Evolutionary conservation across 2,797 vertebrate species (phyloP), one percentile per base, ranked within the genome.

Genomic region (Poecilia gillii): DNA sequence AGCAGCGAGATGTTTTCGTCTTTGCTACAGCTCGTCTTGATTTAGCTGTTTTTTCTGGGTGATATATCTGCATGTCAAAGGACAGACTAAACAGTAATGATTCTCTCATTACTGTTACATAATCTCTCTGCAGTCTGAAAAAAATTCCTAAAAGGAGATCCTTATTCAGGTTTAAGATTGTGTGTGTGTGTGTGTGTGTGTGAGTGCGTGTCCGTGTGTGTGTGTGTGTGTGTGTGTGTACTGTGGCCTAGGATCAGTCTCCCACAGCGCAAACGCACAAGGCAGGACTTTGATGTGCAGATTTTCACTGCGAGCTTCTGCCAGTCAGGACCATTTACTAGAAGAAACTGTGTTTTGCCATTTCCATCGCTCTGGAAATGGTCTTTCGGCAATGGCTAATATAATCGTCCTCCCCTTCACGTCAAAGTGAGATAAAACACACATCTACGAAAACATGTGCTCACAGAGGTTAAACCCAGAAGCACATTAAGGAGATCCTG

Each of bases 51-150:
- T 88, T 83, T 83, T 81, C 81, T 83, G 82, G 84, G 81, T 86
- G 85, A 90, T 92, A 83, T 86, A 83, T 83, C 84, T 85, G 78
- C 85, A 81, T 79, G 84, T 91, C 86, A 84, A 78, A 84, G 74
- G 89, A 83, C 83, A 94, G 92, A 93, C 91, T 91, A 91, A 94
- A 95, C 92, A 92, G 71, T 80, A 82, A 81, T 77, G 75, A 87
- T 85, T 89, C 75, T 78, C 73, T 76, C 72, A 1, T 74, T 79
- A 13, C 59, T 73, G 79, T 83, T 81, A 74, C 39, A 6, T 51
- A 66, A 85, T 80, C 81, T 84, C 49, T 45, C 73, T 59, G n/a
- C 36, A 85, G 79, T 82, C 31, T 75, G 80, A 87, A 72, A 83
- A 80, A 82, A 85, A 47, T 4, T 82, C 80, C 87, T 83, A 79